Base-by-base conservation (phyloP, 2,888 invertebrate species). In the Polyommatus icarus region DNA sequence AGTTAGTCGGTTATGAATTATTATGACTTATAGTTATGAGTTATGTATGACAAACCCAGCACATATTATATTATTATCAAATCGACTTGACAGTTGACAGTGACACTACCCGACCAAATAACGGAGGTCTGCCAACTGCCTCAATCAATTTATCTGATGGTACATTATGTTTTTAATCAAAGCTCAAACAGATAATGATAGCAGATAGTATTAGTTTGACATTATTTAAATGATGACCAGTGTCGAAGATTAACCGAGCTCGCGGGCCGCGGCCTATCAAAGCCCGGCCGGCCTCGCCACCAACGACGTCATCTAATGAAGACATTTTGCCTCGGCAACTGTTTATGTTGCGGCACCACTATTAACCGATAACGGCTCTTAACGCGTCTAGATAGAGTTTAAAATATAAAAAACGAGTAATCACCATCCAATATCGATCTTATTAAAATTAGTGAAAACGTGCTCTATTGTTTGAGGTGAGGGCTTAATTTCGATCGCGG, bases 241-340 rank as follows among this genome's bases (percentile, higher is more conserved):
- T 29, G 75, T 54, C 29, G 50, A 20, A 73, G 73, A 46, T 75
- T 29, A 75, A 20, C 73, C 36, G 61, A 67, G 67, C 54, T 75
- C 24, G 24, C 73, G 72, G n/a, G 54, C 73, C 46, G 75, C 75
- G 75, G 75, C 75, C 75, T 75, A 50, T 75, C 75, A 75, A 75
- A 73, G 73, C 72, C 20, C 36, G 18, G 40, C 46, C 46, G 46
- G 46, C 54, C 75, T 75, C 79, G 84, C 91, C 91, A 91, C 91
- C 91, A 90, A 90, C 91, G 91, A 84, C 81, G 90, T 36, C 78
- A 77, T 79, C 79, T 87, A 90, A 91, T 91, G 87, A 91, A 91
- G 91, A 90, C 91, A 90, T 91, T 46, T 90, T 85, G 84, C 86
- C 84, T 87, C 83, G 84, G 85, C 84, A 84, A 84, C 84, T 83